A percentile compares a stretch with the other conserved stretches of the same genome.
Conservation (phyloP, 2,888 invertebrate genomes). For the Lasius platythorax region DNA sequence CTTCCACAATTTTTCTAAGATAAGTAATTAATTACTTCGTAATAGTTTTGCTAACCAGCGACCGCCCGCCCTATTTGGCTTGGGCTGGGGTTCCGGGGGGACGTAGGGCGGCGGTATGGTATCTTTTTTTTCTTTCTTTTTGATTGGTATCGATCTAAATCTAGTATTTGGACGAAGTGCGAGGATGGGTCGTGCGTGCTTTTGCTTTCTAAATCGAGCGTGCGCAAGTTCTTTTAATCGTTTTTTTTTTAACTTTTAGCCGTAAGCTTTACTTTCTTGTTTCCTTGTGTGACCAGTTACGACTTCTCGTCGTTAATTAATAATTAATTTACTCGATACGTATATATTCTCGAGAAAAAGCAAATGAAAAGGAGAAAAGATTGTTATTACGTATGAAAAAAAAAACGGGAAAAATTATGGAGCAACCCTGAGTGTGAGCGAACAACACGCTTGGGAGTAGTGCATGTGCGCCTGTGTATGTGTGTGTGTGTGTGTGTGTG, state of each 20-base stretch:
- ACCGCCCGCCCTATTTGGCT: slow-evolving; percentile 73
- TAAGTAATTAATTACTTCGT: slow-evolving; percentile 71
- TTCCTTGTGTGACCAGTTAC: slow-evolving; percentile 69
- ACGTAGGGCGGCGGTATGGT: slow-evolving; percentile 68
- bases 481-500: slow-evolving; percentile 55
- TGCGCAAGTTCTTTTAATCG: slow-evolving; percentile 73
- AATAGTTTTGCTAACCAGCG: slow-evolving; percentile 74
- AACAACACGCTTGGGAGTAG: slow-evolving; percentile 71
- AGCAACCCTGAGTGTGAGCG: slow-evolving; percentile 78
- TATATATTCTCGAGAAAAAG: slow-evolving; percentile 59
- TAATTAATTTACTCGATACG: slow-evolving; percentile 68
- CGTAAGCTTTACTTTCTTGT: slow-evolving; percentile 74
- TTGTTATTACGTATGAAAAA: slow-evolving; percentile 59
- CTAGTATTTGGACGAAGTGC: slow-evolving; percentile 85
- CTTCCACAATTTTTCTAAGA: slow-evolving; percentile 79
- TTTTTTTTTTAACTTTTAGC: slow-evolving; percentile 70
- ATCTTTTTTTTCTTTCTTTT: slow-evolving; percentile 73
- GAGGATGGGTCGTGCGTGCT: slow-evolving; percentile 84
- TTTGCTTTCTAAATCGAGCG: slow-evolving; percentile 79
- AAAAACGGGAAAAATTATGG: slow-evolving; percentile 67
- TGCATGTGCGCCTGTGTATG: slow-evolving; percentile 59
- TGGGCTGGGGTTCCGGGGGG: slow-evolving; percentile 67
- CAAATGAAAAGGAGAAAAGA: slow-evolving; percentile 53
- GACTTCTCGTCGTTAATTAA: slow-evolving; percentile 71
- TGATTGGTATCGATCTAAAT: slow-evolving; percentile 84